Conservation (phyloP, 2,888 invertebrate genomes). For the Cactoblastis cactorum region DNA sequence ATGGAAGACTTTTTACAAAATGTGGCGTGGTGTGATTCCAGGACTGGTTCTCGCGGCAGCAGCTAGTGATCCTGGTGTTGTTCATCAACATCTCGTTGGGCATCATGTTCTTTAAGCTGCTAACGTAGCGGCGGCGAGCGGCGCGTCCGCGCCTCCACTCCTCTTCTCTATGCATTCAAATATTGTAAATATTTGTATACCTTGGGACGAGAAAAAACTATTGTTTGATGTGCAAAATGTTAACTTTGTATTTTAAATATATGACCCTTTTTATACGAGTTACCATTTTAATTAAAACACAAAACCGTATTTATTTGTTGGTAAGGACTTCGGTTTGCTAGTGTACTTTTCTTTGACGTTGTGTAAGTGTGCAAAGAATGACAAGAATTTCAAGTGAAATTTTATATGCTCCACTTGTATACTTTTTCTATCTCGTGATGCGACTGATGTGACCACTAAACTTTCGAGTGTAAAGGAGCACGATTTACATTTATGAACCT, state of each 20-base stretch:
- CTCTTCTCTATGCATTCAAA: slow-evolving; percentile 33
- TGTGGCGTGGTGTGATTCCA: slow-evolving; percentile 58
- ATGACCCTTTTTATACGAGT: slow-evolving; percentile 47
- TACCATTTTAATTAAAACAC: slow-evolving; percentile 38
- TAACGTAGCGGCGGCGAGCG: slow-evolving; percentile 90
- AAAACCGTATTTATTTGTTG: slow-evolving; percentile 49
- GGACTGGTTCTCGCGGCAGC: slow-evolving; percentile 98
- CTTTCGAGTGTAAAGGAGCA: slow-evolving; percentile 56
- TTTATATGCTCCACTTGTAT: slow-evolving; percentile 46
- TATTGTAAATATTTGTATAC: slow-evolving; percentile 59
- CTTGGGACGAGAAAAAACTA: slow-evolving; percentile 47
- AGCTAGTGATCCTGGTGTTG: slow-evolving; percentile 94
- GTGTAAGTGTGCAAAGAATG: slow-evolving; percentile 64
- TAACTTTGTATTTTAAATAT: slow-evolving; percentile 35
- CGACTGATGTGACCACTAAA: slow-evolving; percentile 60
- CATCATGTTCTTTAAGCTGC: slow-evolving; percentile 96
- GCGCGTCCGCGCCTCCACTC: slow-evolving; percentile 56
- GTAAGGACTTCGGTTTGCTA: slow-evolving; percentile 67
- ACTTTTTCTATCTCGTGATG: slow-evolving; percentile 51
- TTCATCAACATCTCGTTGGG: slow-evolving; percentile 96
- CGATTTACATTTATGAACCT: slow-evolving; percentile 60
- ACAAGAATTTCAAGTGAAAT: slow-evolving; percentile 49
- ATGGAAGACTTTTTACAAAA: not conserved
- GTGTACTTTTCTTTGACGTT: slow-evolving; percentile 64
- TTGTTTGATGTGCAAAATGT: slow-evolving; percentile 48